Conservation (phyloP, 1,140 invertebrate species). For the Drosophila carrolli region DNA sequence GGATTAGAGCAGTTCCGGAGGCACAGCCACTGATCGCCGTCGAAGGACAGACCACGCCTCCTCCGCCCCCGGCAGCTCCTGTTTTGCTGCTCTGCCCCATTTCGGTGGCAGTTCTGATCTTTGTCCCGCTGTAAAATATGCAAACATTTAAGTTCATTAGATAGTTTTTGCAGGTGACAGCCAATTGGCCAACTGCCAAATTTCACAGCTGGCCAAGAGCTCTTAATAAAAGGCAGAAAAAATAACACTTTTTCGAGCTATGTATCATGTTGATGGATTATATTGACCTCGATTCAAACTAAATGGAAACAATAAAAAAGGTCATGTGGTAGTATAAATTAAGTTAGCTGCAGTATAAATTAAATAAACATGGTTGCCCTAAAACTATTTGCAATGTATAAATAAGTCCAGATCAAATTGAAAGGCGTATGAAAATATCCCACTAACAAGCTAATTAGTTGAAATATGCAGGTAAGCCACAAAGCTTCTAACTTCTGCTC, state of each 20-base stretch:
- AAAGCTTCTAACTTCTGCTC: not conserved
- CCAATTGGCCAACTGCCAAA: constrained; percentile 51
- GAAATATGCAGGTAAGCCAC: not conserved
- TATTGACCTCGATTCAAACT: constrained; percentile 5
- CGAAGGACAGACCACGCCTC: constrained; percentile 58
- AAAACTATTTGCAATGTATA: no score
- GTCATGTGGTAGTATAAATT: not conserved
- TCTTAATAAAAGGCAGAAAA: no score
- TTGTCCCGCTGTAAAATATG: constrained; percentile 63
- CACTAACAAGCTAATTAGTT: not conserved
- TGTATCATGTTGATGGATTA: constrained; percentile 1
- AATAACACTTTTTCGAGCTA: no score
- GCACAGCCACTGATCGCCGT: constrained; percentile 74
- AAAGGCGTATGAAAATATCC: not conserved
- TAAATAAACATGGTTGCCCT: not conserved
- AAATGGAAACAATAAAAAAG: constrained; percentile 9
- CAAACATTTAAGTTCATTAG: constrained; percentile 4
- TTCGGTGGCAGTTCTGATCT: constrained; percentile 48
- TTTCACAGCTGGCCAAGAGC: constrained; percentile 34
- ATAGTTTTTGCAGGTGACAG: constrained; percentile 23
- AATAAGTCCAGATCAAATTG: not conserved
- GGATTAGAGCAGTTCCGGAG: constrained; percentile 74
- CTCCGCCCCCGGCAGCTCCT: constrained; percentile 10
- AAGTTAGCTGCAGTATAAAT: no score
- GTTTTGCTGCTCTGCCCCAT: constrained; percentile 53